phyloP scores from a whole-genome alignment of 2,888 invertebrate genomes.

The Stenotaenia linearis region DNA sequence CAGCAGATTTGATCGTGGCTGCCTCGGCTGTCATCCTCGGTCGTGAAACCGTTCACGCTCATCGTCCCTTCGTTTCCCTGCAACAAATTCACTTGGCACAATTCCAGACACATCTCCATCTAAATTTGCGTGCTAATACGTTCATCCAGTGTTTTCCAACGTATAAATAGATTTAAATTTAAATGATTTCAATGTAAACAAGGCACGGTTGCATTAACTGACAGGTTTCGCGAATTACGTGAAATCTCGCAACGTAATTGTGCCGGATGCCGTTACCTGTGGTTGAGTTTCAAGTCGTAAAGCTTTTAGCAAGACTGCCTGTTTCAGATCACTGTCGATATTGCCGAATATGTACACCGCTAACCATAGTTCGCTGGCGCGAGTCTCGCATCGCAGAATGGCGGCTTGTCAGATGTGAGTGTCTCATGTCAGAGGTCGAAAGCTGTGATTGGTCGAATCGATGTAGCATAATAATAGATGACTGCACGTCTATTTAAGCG shows the following conservation, averaged over 20 bases:
- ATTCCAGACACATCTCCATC: too few species aligned
- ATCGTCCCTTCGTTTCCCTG: not conserved
- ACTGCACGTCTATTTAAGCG: too few species aligned
- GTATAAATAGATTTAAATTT: not conserved
- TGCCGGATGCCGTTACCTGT: not conserved
- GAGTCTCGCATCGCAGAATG: not conserved
- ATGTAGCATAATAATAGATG: too few species aligned
- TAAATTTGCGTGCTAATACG: too few species aligned
- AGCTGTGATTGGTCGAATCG: not conserved
- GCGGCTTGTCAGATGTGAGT: conserved; percentile 15
- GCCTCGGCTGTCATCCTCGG: conserved; percentile 82
- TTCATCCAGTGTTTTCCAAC: too few species aligned
- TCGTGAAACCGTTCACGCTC: conserved; percentile 79
- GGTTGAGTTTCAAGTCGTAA: not conserved
- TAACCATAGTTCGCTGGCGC: not conserved
- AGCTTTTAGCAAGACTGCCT: too few species aligned
- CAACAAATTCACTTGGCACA: too few species aligned
- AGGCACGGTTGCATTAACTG: not conserved
- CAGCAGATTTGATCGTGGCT: conserved; percentile 87
- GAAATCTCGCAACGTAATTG: not conserved
- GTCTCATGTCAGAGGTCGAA: not conserved
- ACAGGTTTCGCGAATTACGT: too few species aligned
- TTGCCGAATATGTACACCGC: not conserved
- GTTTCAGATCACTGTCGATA: not conserved
- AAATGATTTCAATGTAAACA: not conserved